Base-by-base conservation (phyloP, 2,113 vertebrate species). In the Scalopus aquaticus region DNA sequence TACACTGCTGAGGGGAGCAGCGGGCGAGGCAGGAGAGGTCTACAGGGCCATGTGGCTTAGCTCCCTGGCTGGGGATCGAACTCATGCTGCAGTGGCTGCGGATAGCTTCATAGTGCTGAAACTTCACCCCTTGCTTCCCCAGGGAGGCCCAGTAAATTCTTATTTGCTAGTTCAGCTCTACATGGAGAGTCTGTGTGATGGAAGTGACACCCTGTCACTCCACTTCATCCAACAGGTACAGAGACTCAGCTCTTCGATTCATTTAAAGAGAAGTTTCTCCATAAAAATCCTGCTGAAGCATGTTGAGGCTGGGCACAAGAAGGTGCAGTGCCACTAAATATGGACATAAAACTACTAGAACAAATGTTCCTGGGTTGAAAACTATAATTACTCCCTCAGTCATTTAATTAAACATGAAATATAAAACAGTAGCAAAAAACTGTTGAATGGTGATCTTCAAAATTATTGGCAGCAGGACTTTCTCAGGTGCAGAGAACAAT, bases 381-480 rank as follows among this genome's bases (percentile, higher is more conserved):
- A 74, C 5, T 78, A 89, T 32, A 60, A 42, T 60, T 93, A 96
- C 73, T 84, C 95, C 54, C 88, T 97, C 94, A 70, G 96, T 95
- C 93, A 97, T 97, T 91, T 97, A 97, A 89, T 94, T n/a, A 90
- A 93, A 97, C 60, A 93, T 88, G 70, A 84, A 74, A 56, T 93
- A 54, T 69, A 93, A 96, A 97, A 96, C 93, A 92, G 72, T 86
- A 97, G 73, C 69, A 95, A 97, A 97, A 72, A 94, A 92, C 74
- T 56, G 83, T 97, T 97, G 96, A 92, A 91, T 89, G 78, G 90
- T 90, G 49, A 86, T 92, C 94, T 95, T 97, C 95, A 96, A 95
- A 97, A 81, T 42, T 78, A 32, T 97, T 97, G 91, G 80, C 88
- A 91, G 96, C 67, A 76, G 89, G 96, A 46, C 62, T 94, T 91